Evolutionary conservation across 2,888 invertebrate species (phyloP), one percentile per base, ranked within the genome.

Genomic region (Megaustenia siamemsis): DNA sequence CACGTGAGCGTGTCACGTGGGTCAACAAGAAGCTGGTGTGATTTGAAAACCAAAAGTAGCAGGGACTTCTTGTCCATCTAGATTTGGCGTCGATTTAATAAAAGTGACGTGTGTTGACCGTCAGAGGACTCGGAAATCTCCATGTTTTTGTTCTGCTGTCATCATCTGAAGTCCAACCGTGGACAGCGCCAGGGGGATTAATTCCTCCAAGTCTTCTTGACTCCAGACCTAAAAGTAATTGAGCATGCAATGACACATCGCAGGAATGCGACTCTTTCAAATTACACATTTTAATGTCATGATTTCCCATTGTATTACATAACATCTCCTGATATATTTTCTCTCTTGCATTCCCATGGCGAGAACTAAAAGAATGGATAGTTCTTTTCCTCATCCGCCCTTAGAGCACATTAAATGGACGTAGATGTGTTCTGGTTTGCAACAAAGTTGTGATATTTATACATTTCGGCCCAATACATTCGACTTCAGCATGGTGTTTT

Each of bases 31-130:
- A 15, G 35, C 49, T 12, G 38, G 28, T 32, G 43, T 28, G 24
- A 35, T 69, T 53, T n/a, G 53, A 35, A 35, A 53, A 28, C 24
- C 43, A 53, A n/a, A 69, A 24, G n/a, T 38, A 49, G 68, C 53
- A 38, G 32, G 68, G 49, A 45, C 69, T 45, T 53, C 69, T 49
- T 75, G 82, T 75, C 66, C 32, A 35, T 60, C 60, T 63, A 21
- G 75, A 66, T 63, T 75, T 82, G 82, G 75, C 63, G 82, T 4
- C 56, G 66, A 49, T 82, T 82, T 82, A 82, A 82, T 82, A 66
- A 82, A 82, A 75, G 21, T 82, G 82, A 82, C 82, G 35, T 75
- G 66, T 21, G 24, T 38, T 80, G 18, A 24, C 28, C 38, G 24
- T 35, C 5, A 38, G 43, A 21, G 35, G 38, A 21, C 0, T 53